Conservation (phyloP, 2,113 vertebrate species). For the Anarrhichthys ocellatus region DNA sequence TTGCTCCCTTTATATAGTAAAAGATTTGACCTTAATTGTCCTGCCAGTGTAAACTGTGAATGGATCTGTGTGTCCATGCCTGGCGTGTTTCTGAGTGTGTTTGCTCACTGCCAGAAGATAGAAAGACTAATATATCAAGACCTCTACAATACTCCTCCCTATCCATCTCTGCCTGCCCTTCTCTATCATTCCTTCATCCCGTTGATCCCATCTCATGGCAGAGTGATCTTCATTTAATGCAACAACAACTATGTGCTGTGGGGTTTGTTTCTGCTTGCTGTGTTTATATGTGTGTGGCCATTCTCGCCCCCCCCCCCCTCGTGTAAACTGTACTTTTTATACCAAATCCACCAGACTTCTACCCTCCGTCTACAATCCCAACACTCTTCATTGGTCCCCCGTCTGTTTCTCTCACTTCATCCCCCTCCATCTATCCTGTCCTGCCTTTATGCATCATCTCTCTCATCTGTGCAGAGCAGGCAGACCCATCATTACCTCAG, state of each 20-base stretch:
- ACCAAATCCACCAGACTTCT: slow-evolving; percentile 15
- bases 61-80: neutral
- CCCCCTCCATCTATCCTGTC: slow-evolving; percentile 26
- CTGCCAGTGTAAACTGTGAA: neutral
- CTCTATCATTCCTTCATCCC: slow-evolving; percentile 9
- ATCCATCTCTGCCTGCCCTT: slow-evolving; percentile 8
- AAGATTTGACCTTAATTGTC: neutral
- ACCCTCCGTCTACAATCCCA: neutral
- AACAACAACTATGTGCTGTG: slow-evolving; percentile 23
- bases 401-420: slow-evolving; percentile 1
- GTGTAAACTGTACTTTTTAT: slow-evolving; percentile 6
- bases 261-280: slow-evolving; percentile 16
- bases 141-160: slow-evolving; percentile 15
- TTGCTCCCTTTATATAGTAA: neutral
- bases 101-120: slow-evolving; percentile 18
- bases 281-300: slow-evolving; percentile 12
- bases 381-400: neutral
- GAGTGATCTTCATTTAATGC: slow-evolving; percentile 49
- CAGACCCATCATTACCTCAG: slow-evolving; percentile 81
- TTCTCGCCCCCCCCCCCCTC: neutral
- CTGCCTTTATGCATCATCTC: slow-evolving; percentile 39
- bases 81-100: slow-evolving; percentile 13
- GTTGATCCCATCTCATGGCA: slow-evolving; percentile 47
- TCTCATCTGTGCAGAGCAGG: slow-evolving; percentile 62
- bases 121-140: slow-evolving; percentile 69